phyloP scores from a whole-genome alignment of 2,797 vertebrate species.

The Florisuga fusca region DNA sequence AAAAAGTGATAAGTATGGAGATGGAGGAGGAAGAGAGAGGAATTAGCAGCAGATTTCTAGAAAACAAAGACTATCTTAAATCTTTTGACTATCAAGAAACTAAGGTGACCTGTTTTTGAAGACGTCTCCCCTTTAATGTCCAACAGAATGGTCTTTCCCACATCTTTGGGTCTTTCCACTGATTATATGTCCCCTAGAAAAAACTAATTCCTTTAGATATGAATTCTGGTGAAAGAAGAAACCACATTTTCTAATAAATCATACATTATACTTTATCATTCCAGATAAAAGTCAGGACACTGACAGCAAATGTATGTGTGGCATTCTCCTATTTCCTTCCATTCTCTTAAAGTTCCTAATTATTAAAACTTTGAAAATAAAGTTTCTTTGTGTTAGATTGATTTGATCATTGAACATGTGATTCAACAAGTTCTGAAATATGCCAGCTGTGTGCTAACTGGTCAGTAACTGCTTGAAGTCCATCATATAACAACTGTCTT shows the following conservation, averaged over 20 bases:
- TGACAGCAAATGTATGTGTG: not conserved
- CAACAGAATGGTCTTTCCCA: not conserved
- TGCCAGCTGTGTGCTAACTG: not conserved
- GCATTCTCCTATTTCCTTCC: not conserved
- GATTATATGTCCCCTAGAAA: not conserved
- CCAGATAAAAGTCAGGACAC: not conserved
- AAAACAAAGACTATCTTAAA: not conserved
- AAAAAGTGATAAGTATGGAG: not conserved
- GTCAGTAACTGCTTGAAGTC: not conserved
- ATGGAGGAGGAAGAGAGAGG: not conserved
- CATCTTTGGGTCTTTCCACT: not conserved
- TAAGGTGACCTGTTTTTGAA: not conserved
- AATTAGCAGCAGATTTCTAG: not conserved
- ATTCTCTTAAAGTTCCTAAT: not conserved
- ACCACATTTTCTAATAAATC: not conserved
- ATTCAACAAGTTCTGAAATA: not conserved
- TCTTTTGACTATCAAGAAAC: no score
- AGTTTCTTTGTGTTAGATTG: not conserved
- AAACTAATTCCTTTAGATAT: not conserved
- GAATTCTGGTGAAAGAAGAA: not conserved
- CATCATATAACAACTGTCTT: not conserved
- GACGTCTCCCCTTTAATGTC: fast-evolving
- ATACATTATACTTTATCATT: not conserved
- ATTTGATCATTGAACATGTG: not conserved
- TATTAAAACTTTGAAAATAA: not conserved